phyloP scores from a whole-genome alignment of 2,797 vertebrate genomes.

The Discoglossus pictus region DNA sequence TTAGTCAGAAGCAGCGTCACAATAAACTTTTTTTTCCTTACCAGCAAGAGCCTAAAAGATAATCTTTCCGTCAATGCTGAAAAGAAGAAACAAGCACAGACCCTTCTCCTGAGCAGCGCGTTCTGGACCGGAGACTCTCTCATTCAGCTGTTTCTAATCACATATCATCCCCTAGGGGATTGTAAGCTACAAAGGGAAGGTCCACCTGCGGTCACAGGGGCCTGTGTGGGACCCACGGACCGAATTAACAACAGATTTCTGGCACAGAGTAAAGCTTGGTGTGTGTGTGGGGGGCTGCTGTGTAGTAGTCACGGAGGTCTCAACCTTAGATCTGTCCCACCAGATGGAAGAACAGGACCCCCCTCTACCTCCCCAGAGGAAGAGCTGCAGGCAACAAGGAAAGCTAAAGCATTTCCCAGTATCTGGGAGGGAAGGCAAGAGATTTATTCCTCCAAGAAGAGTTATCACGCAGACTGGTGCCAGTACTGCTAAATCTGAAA shows the following conservation, averaged over 20 bases:
- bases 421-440: background rate
- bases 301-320: conserved; percentile 28
- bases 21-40: no score
- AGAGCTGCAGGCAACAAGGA: background rate
- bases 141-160: conserved; percentile 82
- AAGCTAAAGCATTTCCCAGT: background rate
- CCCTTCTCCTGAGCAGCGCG: conserved; percentile 3
- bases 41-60: no score
- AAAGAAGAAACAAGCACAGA: background rate
- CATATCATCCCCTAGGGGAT: conserved; percentile 74
- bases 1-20: no score
- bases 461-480: background rate
- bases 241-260: conserved; percentile 48
- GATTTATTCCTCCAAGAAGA: background rate
- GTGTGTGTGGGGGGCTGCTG: conserved; percentile 17
- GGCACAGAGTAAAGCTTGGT: conserved; percentile 15
- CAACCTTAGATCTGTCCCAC: conserved; percentile 12
- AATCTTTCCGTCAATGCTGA: no score
- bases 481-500: background rate
- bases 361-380: conserved; percentile 4
- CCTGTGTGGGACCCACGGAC: conserved; percentile 50
- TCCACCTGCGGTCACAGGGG: conserved; percentile 72
- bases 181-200: conserved; percentile 71
- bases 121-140: conserved; percentile 56
- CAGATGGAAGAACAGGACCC: conserved; percentile 4